A percentile compares a stretch with the other conserved stretches of the same genome.
phyloP scores from a whole-genome alignment of 2,797 vertebrate species.

The Halcyon leucocephala region DNA sequence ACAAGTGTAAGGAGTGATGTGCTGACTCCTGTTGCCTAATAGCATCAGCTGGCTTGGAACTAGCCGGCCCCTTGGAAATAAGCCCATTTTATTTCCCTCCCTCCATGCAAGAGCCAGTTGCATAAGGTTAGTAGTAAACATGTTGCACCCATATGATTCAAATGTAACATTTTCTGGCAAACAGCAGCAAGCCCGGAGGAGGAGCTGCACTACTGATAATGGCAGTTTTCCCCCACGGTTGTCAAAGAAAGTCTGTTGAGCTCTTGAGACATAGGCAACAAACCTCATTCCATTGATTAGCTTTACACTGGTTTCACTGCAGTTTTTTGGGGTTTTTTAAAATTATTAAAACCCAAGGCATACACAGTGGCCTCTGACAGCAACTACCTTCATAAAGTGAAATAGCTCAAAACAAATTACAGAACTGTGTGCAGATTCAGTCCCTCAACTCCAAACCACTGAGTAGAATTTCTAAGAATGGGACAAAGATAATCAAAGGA shows the following conservation, averaged over 20 bases:
- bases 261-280: not conserved
- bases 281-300: not conserved
- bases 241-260: not conserved
- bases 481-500: not conserved
- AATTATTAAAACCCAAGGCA: not conserved
- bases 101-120: not conserved
- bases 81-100: not conserved
- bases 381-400: not conserved
- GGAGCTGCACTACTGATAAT: not conserved
- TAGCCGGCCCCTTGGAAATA: not conserved
- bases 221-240: not conserved
- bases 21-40: not conserved
- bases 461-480: not conserved
- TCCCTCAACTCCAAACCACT: not conserved
- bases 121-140: constrained; percentile 30
- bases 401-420: not conserved
- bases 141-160: not conserved
- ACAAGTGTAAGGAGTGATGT: not conserved
- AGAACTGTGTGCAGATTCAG: not conserved
- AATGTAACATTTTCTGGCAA: constrained; percentile 20
- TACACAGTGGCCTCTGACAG: not conserved
- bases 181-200: not conserved
- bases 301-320: not conserved
- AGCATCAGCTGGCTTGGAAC: not conserved
- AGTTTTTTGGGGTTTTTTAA: not conserved